Conservation (phyloP, 2,113 vertebrate species). For the Cygnus atratus region DNA sequence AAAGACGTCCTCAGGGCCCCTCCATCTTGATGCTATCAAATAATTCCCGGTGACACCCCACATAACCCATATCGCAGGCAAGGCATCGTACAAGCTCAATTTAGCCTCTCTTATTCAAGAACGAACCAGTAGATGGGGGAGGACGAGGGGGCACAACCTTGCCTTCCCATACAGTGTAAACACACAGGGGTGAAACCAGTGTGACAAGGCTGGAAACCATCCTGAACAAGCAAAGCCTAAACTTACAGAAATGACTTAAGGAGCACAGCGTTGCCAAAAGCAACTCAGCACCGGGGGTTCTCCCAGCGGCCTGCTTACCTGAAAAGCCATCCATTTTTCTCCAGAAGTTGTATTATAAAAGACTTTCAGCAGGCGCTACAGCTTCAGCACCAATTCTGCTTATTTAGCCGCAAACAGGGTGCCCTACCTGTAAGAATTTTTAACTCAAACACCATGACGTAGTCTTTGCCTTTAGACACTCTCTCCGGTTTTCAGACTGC, state of each 20-base stretch:
- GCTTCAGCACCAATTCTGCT: not conserved
- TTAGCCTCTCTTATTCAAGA: not conserved
- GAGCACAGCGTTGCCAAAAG: not conserved
- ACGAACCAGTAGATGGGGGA: fast-evolving
- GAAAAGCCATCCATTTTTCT: not conserved
- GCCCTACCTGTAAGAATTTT: not conserved
- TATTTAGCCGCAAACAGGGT: not conserved
- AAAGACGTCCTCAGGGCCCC: not conserved
- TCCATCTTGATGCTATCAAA: not conserved
- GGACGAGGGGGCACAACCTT: not conserved
- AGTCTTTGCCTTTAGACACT: not conserved
- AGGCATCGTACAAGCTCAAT: not conserved
- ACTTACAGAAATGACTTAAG: not conserved
- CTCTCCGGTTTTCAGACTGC: not conserved
- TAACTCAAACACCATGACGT: not conserved
- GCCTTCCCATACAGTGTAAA: not conserved
- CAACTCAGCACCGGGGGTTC: not conserved
- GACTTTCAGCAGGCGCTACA: not conserved
- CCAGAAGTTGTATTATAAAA: not conserved
- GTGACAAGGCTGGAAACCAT: not conserved
- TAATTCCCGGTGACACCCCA: not conserved
- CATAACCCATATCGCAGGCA: not conserved
- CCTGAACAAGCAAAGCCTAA: not conserved
- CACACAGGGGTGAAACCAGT: not conserved
- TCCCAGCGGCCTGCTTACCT: not conserved